These are phyloP conservation scores for Parotocinclus haroldoi DNA, from an alignment of 2,797 vertebrate species.

Conservation along the genomic window DNA sequence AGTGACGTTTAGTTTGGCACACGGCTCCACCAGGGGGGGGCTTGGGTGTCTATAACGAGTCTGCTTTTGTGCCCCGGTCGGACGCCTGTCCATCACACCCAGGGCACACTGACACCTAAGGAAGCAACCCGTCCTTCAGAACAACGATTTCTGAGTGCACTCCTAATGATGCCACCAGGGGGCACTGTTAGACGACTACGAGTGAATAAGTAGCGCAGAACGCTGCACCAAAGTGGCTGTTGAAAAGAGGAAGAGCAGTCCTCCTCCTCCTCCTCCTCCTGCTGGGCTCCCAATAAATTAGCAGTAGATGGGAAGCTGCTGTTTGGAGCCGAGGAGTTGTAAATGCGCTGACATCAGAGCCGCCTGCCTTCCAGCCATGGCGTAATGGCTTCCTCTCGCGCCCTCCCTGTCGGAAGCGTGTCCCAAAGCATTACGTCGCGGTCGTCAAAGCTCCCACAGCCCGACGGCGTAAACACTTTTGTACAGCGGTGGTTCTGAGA, in stretches of 20 bases:
- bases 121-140: too few relatives aligned
- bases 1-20: too few relatives aligned
- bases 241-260: conserved; percentile 9
- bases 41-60: too few relatives aligned
- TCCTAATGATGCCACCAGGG: conserved; percentile 61
- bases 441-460: conserved; percentile 60
- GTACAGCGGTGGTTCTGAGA: not conserved
- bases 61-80: too few relatives aligned
- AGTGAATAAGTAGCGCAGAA: conserved; percentile 25
- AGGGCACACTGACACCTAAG: too few relatives aligned
- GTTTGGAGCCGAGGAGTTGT: conserved; percentile 51
- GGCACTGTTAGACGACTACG: conserved; percentile 57
- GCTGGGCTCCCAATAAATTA: conserved; percentile 49
- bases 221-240: conserved; percentile 11
- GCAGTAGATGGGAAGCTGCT: conserved; percentile 58
- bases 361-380: conserved; percentile 58
- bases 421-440: conserved; percentile 57
- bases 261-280: conserved; percentile 33
- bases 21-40: too few relatives aligned
- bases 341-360: conserved; percentile 67
- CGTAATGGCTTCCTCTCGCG: conserved; percentile 55
- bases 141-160: too few relatives aligned
- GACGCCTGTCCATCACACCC: too few relatives aligned
- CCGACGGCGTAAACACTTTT: conserved; percentile 13
- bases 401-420: conserved; percentile 53